A percentile compares a stretch with the other conserved stretches of the same genome.
Evolutionary conservation across 2,888 invertebrate genomes (phyloP).

Genomic region (Ophraella communa): DNA sequence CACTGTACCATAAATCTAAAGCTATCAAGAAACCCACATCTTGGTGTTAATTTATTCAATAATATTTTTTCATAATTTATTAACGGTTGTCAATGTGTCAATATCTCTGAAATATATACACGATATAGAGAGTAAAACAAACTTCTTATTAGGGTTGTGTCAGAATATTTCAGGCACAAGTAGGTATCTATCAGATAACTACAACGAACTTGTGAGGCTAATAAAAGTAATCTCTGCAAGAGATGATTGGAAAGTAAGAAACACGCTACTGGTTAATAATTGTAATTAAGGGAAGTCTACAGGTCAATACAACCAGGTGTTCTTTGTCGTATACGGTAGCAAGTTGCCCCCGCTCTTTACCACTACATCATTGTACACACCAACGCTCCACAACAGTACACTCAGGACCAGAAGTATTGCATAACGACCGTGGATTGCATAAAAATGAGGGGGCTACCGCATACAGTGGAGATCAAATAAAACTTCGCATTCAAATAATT

Average conservation of each 20-base stretch:
- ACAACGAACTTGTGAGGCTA: slow-evolving; percentile 32
- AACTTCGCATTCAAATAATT: background rate
- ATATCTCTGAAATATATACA: background rate
- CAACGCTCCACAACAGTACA: slow-evolving; percentile 36
- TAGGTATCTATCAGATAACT: slow-evolving; percentile 29
- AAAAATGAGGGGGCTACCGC: slow-evolving; percentile 9
- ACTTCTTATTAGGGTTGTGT: background rate
- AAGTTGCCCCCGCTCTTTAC: slow-evolving; percentile 42
- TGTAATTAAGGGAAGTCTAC: slow-evolving; percentile 57
- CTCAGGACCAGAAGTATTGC: slow-evolving; percentile 25
- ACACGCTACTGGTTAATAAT: slow-evolving; percentile 58
- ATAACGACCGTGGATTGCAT: slow-evolving; percentile 20
- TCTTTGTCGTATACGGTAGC: slow-evolving; percentile 56
- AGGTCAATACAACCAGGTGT: slow-evolving; percentile 57
- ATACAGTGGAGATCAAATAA: background rate
- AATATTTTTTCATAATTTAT: background rate
- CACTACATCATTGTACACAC: slow-evolving; percentile 27
- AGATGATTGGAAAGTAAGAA: slow-evolving; percentile 48
- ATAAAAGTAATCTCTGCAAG: slow-evolving; percentile 35
- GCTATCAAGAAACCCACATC: background rate
- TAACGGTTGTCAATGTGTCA: background rate
- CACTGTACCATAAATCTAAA: background rate
- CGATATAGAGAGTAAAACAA: background rate
- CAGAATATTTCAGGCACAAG: slow-evolving; percentile 8
- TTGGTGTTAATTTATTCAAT: background rate